These are phyloP conservation scores for Myiopsitta monachus DNA, from an alignment of 2,113 vertebrate species.

Conservation along the genomic window DNA sequence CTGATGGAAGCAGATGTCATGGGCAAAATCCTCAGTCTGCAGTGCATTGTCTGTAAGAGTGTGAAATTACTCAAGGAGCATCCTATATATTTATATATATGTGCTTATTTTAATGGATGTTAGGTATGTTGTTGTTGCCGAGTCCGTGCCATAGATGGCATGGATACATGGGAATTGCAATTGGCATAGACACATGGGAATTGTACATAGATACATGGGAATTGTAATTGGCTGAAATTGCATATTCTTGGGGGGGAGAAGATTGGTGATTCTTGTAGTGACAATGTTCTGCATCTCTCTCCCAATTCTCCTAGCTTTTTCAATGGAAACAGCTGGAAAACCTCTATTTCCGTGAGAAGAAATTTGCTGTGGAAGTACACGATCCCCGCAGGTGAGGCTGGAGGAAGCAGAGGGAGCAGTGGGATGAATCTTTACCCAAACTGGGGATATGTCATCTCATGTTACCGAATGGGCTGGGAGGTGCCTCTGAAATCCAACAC, in stretches of 20 bases:
- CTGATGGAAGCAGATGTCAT: background rate
- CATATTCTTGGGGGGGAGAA: background rate
- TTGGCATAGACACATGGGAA: background rate
- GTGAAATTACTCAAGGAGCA: background rate
- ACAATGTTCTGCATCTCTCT: background rate
- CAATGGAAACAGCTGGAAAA: slow-evolving; percentile 99
- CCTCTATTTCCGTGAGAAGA: slow-evolving; percentile 98
- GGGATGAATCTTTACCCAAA: background rate
- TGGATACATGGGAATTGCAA: background rate
- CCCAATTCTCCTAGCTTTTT: slow-evolving; percentile 81
- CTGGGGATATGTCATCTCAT: background rate
- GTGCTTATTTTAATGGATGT: background rate
- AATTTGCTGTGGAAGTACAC: slow-evolving; percentile 97
- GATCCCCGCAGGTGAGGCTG: slow-evolving; percentile 90
- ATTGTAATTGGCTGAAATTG: background rate
- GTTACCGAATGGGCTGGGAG: background rate
- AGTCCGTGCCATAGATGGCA: background rate
- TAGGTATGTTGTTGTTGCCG: background rate
- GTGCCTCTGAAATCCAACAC: background rate
- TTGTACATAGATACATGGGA: background rate
- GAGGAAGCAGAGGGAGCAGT: background rate
- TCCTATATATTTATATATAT: background rate
- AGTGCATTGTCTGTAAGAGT: background rate
- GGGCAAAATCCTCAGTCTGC: background rate
- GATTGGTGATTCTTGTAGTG: background rate